Evolutionary conservation across 2,888 invertebrate genomes (phyloP).

Genomic region (Sinopyrophorus schimmeli): DNA sequence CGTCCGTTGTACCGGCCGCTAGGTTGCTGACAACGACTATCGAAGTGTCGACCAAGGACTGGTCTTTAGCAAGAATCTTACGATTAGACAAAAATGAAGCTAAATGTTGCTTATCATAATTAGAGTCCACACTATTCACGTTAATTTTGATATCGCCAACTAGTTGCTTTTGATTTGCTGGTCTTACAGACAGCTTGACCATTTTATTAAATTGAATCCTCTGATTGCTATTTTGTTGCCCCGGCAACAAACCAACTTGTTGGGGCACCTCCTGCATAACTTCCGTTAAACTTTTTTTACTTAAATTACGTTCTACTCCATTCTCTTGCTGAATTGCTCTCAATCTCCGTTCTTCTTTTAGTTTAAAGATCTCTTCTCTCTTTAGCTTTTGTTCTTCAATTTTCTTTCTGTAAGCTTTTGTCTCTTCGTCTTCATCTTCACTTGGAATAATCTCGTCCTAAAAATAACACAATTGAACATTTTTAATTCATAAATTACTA

Average conservation of each 20-base stretch:
- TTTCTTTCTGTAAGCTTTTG: conserved; percentile 54
- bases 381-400: conserved; percentile 58
- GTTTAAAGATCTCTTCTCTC: conserved; percentile 55
- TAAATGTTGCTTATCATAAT: conserved; percentile 34
- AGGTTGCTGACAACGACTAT: conserved; percentile 57
- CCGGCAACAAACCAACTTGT: too few species aligned
- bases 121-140: conserved; percentile 19
- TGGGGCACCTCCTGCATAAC: too few species aligned
- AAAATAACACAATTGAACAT: not conserved
- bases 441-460: too few species aligned
- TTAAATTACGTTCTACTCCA: too few species aligned
- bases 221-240: too few species aligned
- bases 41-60: conserved; percentile 48
- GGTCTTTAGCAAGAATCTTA: conserved; percentile 43
- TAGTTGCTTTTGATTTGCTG: too few species aligned
- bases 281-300: conserved; percentile 27
- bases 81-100: conserved; percentile 43
- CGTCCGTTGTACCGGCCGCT: conserved; percentile 56
- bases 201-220: too few species aligned
- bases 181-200: too few species aligned
- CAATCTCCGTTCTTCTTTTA: conserved; percentile 52
- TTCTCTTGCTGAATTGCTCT: conserved; percentile 46
- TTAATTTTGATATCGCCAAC: conserved; percentile 14
- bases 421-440: conserved; percentile 58
- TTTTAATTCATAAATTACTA: not conserved